phyloP scores from a whole-genome alignment of 2,113 vertebrate species.

The Malurus melanocephalus region DNA sequence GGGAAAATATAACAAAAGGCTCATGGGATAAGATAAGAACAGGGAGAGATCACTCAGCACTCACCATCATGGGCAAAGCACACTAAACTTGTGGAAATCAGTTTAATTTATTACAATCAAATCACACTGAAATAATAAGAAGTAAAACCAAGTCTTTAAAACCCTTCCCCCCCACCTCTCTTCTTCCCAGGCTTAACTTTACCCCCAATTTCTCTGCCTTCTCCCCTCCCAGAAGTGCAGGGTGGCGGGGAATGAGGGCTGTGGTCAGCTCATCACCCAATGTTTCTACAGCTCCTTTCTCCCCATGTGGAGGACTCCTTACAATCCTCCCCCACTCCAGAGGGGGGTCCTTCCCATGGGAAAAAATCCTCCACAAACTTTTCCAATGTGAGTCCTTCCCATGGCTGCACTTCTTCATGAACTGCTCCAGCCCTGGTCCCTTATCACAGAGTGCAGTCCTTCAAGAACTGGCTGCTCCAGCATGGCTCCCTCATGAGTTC shows the following conservation, averaged over 20 bases:
- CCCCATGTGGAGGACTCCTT: neutral
- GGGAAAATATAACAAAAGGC: neutral
- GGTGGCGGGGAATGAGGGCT: neutral
- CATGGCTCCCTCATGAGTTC: accelerated
- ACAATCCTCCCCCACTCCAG: neutral
- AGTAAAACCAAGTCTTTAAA: neutral
- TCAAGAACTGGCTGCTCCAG: neutral
- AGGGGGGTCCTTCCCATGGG: neutral
- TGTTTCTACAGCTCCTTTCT: neutral
- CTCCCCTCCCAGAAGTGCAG: neutral
- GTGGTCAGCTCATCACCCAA: neutral
- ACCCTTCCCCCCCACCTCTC: neutral
- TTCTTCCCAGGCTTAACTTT: neutral
- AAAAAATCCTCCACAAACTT: neutral
- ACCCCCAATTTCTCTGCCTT: neutral
- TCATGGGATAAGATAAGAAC: accelerated
- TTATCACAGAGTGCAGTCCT: neutral
- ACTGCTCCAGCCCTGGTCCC: neutral
- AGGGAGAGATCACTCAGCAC: neutral
- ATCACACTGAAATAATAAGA: neutral
- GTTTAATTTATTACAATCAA: neutral
- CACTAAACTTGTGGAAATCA: neutral
- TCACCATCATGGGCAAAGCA: neutral
- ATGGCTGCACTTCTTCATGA: neutral
- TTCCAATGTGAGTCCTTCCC: neutral